Evolutionary conservation across 2,888 invertebrate genomes (phyloP).

Genomic region (Ormyrus pomaceus): DNA sequence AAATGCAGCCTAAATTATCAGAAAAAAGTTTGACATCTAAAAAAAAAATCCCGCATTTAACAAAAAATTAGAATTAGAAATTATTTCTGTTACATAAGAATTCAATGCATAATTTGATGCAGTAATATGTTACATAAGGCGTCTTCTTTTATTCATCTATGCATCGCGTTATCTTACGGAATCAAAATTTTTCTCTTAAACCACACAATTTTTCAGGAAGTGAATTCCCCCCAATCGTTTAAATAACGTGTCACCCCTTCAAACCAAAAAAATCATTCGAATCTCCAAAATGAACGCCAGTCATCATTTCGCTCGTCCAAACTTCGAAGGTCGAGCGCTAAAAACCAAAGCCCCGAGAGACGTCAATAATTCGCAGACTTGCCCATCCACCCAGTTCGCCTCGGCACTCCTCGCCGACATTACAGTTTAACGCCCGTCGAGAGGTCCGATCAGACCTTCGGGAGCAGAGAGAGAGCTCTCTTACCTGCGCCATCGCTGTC

Average conservation of each 20-base stretch:
- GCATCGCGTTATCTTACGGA: slow-evolving; percentile 5
- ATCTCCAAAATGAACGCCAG: background rate
- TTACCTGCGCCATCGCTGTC: slow-evolving; percentile 63
- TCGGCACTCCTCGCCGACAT: no score
- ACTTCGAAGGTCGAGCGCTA: no score
- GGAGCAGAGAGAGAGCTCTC: background rate
- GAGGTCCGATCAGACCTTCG: no score
- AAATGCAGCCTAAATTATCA: no score
- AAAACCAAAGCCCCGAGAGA: no score
- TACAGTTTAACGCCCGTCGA: no score
- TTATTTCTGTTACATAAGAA: slow-evolving; percentile 26
- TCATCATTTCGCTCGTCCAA: no score
- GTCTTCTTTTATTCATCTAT: background rate
- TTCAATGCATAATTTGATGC: slow-evolving; percentile 21
- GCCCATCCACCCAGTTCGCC: no score
- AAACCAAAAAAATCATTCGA: background rate
- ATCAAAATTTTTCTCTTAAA: slow-evolving; percentile 1
- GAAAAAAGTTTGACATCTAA: no score
- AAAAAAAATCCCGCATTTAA: background rate
- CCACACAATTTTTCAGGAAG: no score
- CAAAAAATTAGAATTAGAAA: slow-evolving; percentile 20
- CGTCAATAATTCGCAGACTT: no score
- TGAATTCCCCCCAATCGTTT: no score
- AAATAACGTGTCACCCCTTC: background rate
- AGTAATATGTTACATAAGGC: slow-evolving; percentile 37